A percentile compares a stretch with the other conserved stretches of the same genome.
Conservation (phyloP, 1,140 invertebrate genomes). For the Coptotermes formosanus region DNA sequence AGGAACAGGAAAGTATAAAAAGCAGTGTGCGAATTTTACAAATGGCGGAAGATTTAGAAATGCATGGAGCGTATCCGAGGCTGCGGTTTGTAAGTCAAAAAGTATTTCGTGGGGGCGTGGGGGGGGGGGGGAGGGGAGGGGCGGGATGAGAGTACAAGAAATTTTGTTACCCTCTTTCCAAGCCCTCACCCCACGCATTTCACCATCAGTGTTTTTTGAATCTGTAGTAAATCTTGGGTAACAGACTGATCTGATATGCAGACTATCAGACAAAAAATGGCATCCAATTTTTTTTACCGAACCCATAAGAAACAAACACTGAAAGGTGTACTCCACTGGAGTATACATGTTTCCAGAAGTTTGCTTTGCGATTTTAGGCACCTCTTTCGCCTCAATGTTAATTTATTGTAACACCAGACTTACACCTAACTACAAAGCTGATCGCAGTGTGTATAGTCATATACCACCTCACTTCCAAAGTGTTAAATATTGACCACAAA, state of each 20-base stretch:
- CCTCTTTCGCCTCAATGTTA: too few relatives aligned
- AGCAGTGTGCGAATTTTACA: slow-evolving; percentile 24
- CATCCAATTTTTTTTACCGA: neutral
- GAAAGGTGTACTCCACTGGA: too few relatives aligned
- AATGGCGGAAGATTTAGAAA: slow-evolving; percentile 32
- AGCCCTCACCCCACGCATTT: neutral
- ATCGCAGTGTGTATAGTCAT: too few relatives aligned
- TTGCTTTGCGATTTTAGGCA: too few relatives aligned
- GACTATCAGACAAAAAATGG: neutral
- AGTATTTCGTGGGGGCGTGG: neutral
- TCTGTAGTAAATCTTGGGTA: slow-evolving; percentile 10
- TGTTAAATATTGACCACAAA: too few relatives aligned
- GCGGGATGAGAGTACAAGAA: neutral
- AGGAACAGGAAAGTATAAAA: neutral
- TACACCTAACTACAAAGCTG: too few relatives aligned
- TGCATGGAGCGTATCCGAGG: slow-evolving; percentile 28
- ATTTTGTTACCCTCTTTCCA: neutral
- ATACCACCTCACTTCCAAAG: too few relatives aligned
- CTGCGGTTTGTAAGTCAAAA: slow-evolving; percentile 9
- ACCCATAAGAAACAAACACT: neutral
- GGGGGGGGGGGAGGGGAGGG: neutral
- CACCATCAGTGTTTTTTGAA: neutral
- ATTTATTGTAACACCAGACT: too few relatives aligned
- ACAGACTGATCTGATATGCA: neutral
- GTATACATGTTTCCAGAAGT: too few relatives aligned